Percentiles rank a stretch among this genome's conserved stretches.
Conservation (phyloP, 2,113 vertebrate species). For the Picathartes gymnocephalus region DNA sequence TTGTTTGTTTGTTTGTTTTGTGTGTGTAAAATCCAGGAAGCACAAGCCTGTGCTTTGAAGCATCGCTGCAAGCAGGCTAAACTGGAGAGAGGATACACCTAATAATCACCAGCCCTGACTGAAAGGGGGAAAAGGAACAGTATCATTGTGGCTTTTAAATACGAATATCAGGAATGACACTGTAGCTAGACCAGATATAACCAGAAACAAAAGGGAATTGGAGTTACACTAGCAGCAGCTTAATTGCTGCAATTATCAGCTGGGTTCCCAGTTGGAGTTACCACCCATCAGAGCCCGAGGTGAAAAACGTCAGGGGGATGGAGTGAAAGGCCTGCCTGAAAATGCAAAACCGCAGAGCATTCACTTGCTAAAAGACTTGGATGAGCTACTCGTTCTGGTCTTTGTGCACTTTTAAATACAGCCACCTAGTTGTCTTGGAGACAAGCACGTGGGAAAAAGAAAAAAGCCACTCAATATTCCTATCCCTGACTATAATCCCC, state of each 20-base stretch:
- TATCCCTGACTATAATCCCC: neutral
- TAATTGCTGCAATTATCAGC: constrained; percentile 77
- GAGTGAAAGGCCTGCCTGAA: constrained; percentile 76
- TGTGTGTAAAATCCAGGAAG: constrained; percentile 12
- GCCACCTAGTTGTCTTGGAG: constrained; percentile 75
- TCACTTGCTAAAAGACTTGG: constrained; percentile 82
- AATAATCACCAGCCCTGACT: constrained; percentile 70
- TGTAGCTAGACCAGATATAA: constrained; percentile 77
- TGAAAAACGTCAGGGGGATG: constrained; percentile 62
- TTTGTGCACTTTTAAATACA: constrained; percentile 76
- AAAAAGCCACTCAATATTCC: neutral
- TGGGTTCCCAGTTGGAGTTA: constrained; percentile 70
- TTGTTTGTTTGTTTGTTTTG: neutral
- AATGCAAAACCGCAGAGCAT: constrained; percentile 75
- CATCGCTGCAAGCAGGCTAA: constrained; percentile 43
- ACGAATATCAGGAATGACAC: constrained; percentile 74
- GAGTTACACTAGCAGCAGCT: constrained; percentile 74
- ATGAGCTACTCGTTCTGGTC: constrained; percentile 73
- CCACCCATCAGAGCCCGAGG: constrained; percentile 71
- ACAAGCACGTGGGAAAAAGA: constrained; percentile 52
- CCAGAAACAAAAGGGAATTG: constrained; percentile 78
- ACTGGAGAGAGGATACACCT: constrained; percentile 71
- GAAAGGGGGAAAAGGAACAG: neutral
- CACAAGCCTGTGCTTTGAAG: constrained; percentile 6
- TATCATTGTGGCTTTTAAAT: constrained; percentile 72